Evolutionary conservation across 2,797 vertebrate genomes (phyloP).

Genomic region (Anas capensis): DNA sequence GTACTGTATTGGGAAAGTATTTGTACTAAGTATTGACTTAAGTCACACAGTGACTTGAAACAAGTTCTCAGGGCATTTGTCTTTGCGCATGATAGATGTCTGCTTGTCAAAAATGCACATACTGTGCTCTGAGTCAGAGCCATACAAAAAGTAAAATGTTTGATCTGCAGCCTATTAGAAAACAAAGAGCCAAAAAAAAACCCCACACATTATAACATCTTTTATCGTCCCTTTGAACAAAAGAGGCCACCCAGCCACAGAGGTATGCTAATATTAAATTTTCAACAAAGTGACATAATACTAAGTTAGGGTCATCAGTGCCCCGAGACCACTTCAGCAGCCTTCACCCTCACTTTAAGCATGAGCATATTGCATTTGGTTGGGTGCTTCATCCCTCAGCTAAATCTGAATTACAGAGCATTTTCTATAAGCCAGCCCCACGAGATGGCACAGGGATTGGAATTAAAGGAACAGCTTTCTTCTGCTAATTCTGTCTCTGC

Average conservation of each 20-base stretch:
- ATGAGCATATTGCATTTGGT: neutral
- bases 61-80: neutral
- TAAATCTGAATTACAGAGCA: neutral
- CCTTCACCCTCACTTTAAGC: neutral
- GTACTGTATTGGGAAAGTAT: neutral
- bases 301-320: neutral
- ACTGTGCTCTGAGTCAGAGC: neutral
- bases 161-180: neutral
- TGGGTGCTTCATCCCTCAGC: neutral
- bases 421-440: neutral
- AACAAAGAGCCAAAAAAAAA: constrained; percentile 5
- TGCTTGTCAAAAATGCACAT: neutral
- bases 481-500: neutral
- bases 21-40: no score
- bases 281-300: neutral
- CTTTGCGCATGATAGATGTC: neutral
- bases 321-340: neutral
- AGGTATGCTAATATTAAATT: neutral
- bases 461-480: neutral
- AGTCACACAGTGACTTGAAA: neutral
- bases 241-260: neutral
- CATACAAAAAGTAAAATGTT: neutral
- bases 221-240: neutral
- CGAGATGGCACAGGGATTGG: neutral
- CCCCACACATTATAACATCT: neutral